Conservation (phyloP, 1,140 invertebrate genomes). For the Magallana gigas region DNA sequence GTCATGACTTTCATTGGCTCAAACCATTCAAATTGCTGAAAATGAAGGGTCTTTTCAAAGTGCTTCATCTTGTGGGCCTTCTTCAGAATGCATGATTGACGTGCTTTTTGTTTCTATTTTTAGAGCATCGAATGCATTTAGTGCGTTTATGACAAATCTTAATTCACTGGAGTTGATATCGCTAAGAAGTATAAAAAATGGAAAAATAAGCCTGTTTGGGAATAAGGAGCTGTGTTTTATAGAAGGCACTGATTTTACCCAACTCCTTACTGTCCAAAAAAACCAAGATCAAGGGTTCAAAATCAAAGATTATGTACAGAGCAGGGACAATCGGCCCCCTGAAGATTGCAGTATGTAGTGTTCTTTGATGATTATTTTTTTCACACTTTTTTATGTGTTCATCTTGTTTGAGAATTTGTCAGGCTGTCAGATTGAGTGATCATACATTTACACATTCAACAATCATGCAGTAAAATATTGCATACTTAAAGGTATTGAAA, state of each 20-base stretch:
- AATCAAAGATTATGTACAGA: slow-evolving; percentile 27
- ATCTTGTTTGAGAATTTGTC: slow-evolving; percentile 34
- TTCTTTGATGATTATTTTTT: slow-evolving; percentile 19
- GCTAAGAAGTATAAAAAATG: slow-evolving; percentile 91
- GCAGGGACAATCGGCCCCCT: slow-evolving; percentile 12
- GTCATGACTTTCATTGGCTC: not conserved
- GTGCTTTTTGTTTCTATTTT: slow-evolving; percentile 46
- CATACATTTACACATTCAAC: slow-evolving; percentile 15
- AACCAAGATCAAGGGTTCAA: slow-evolving; percentile 19
- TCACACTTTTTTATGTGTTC: slow-evolving; percentile 14
- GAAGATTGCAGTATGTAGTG: not conserved
- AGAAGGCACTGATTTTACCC: slow-evolving; percentile 22
- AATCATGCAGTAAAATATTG: not conserved
- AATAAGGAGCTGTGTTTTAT: slow-evolving; percentile 39
- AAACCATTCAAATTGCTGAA: not conserved
- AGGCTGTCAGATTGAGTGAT: slow-evolving; percentile 24
- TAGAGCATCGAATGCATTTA: slow-evolving; percentile 61
- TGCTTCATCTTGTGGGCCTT: slow-evolving; percentile 12
- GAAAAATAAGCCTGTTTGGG: slow-evolving; percentile 79
- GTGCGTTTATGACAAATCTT: slow-evolving; percentile 78
- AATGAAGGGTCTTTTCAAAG: not conserved
- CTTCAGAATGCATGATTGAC: slow-evolving; percentile 25
- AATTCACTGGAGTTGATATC: slow-evolving; percentile 87
- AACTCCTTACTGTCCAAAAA: slow-evolving; percentile 12
- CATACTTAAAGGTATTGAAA: not conserved